Base-by-base conservation (phyloP, 92 coral and sea anemone genomes). In the Bergia sp. region DNA sequence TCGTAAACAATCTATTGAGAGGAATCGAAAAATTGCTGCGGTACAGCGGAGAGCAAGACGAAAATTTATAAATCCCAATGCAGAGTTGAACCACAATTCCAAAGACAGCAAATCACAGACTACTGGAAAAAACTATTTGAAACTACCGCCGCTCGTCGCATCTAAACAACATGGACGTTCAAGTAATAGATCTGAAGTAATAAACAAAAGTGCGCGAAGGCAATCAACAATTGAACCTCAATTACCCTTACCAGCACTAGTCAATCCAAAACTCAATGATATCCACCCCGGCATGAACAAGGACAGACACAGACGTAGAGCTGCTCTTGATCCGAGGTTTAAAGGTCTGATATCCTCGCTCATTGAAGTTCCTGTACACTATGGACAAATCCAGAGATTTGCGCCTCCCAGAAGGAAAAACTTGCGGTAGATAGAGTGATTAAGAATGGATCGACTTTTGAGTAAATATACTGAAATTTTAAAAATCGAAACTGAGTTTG, bases 261-360 rank as follows among this genome's bases (percentile, higher is more conserved):
- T 45, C 40, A 49, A 79, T 49, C 65, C 66, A 29, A 79, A 37
- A 45, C 16, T 66, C 20, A 49, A 21, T 37, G 80, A 39, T 20
- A 67, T 76, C 38, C 85, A 91, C 3, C 16, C 72, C 36, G 23
- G 44, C 5, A 2, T 43, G 66, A 47, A 39, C 20, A n/a, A 76
- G 69, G 16, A 53, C 15, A 53, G 16, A 9, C 16, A 53, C 58
- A 53, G 16, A 12, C 58, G 64, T 7, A 93, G 89, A 0, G 95
- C 97, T 21, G 90, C 91, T 13, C 81, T 89, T 39, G 97, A 94
- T 79, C 95, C 97, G 42, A 64, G 97, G 49, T 94, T 94, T 82
- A 85, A 91, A 72, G 86, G 94, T 13, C 79, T 94, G 21, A 77
- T 94, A 76, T 93, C 97, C 38, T 90, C 91, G 5, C 76, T 94